Percentiles rank a stretch among this genome's conserved stretches.
Conservation (phyloP, 2,888 invertebrate species). For the Periphyllus acericola region DNA sequence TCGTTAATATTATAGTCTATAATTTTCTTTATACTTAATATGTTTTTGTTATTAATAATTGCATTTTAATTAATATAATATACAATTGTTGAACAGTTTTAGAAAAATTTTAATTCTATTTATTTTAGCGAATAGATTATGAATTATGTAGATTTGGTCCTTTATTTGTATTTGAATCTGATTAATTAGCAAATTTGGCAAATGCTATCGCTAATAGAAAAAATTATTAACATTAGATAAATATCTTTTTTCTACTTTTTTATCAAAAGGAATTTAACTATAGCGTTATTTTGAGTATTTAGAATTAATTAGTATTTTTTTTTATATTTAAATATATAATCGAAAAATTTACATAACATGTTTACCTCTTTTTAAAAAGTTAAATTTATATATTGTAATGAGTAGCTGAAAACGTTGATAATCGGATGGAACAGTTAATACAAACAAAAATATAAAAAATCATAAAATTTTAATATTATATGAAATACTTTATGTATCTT, state of each 20-base stretch:
- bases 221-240: conserved; percentile 12
- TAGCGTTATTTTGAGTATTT: conserved; percentile 55
- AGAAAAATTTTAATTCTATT: conserved; percentile 35
- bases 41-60: conserved; percentile 27
- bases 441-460: conserved; percentile 9
- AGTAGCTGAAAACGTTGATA: conserved; percentile 4
- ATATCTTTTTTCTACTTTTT: conserved; percentile 60
- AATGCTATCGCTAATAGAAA: conserved; percentile 35
- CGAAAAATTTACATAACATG: conserved; percentile 14
- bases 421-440: conserved; percentile 19
- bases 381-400: conserved; percentile 26
- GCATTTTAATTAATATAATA: conserved; percentile 40
- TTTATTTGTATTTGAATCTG: conserved; percentile 35
- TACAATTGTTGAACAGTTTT: conserved; percentile 47
- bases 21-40: conserved; percentile 20
- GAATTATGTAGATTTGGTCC: conserved; percentile 28
- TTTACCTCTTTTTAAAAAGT: conserved; percentile 43
- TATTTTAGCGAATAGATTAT: conserved; percentile 48
- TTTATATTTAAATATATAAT: conserved; percentile 18
- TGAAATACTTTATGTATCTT: conserved; percentile 27
- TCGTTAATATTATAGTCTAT: conserved; percentile 51
- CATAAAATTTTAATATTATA: conserved; percentile 7
- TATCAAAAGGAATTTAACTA: conserved; percentile 41
- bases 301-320: conserved; percentile 42
- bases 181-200: conserved; percentile 40